Conservation (phyloP, 1,140 invertebrate genomes). For the Ostrea denselamellosa region DNA sequence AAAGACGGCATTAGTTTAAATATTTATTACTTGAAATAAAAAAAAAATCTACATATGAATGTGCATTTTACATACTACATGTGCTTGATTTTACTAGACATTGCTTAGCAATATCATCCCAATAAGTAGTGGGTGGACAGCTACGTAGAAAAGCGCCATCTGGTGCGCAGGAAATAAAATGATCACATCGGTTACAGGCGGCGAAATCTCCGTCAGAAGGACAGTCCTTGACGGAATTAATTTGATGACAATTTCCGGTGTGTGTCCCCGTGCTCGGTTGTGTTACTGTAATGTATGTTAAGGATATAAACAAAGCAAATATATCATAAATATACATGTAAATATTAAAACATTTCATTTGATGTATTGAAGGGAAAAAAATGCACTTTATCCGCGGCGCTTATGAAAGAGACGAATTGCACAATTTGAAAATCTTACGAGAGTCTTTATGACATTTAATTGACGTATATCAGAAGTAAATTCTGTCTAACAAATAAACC, state of each 20-base stretch:
- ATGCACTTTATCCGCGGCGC: too few relatives aligned
- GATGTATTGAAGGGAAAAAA: too few relatives aligned
- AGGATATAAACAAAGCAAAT: background rate
- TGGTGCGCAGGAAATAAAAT: slow-evolving; percentile 45
- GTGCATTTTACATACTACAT: background rate
- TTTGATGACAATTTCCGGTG: background rate
- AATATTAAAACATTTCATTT: too few relatives aligned
- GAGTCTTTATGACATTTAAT: too few relatives aligned
- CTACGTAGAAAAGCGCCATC: slow-evolving; percentile 43
- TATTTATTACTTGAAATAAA: background rate
- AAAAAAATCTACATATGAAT: background rate
- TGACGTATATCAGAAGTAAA: too few relatives aligned
- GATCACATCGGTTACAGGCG: slow-evolving; percentile 27
- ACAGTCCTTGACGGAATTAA: slow-evolving; percentile 6
- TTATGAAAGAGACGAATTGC: too few relatives aligned
- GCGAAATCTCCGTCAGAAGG: slow-evolving; percentile 40
- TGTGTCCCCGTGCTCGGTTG: background rate
- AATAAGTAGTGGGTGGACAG: slow-evolving; percentile 33
- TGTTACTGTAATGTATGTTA: background rate
- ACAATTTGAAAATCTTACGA: too few relatives aligned
- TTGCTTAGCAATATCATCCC: slow-evolving; percentile 42
- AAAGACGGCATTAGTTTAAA: background rate
- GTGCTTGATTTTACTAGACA: slow-evolving; percentile 41
- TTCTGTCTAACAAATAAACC: too few relatives aligned
- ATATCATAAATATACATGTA: too few relatives aligned